phyloP scores from a whole-genome alignment of 1,140 invertebrate species.

The Macrotrachela quadricornifera region DNA sequence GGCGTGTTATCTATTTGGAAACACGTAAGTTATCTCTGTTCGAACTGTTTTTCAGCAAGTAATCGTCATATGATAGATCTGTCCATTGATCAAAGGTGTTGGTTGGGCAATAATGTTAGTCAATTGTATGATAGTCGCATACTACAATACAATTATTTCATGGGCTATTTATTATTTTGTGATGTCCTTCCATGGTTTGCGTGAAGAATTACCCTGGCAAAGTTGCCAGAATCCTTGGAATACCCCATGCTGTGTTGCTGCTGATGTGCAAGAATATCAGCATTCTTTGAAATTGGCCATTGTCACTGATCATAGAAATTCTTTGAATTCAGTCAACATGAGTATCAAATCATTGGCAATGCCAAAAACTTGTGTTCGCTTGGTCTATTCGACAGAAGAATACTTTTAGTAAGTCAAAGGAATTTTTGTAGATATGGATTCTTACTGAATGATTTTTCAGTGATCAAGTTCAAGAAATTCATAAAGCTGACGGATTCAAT shows the following conservation, averaged over 20 bases:
- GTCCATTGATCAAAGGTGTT: not conserved
- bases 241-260: slow-evolving; percentile 46
- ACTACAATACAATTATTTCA: slow-evolving; percentile 95
- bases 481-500: slow-evolving; percentile 57
- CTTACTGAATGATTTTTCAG: too few species aligned
- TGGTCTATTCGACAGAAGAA: too few species aligned
- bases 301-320: too few species aligned
- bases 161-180: slow-evolving; percentile 93
- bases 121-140: slow-evolving; percentile 94
- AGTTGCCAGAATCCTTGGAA: slow-evolving; percentile 85
- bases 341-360: too few species aligned
- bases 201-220: slow-evolving; percentile 70
- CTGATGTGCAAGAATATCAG: too few species aligned
- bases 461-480: slow-evolving; percentile 36
- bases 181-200: slow-evolving; percentile 53
- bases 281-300: too few species aligned
- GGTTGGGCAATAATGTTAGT: slow-evolving; percentile 39
- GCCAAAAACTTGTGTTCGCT: too few species aligned
- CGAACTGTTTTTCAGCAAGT: not conserved
- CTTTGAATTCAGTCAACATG: too few species aligned
- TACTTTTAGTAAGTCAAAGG: too few species aligned
- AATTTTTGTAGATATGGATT: too few species aligned
- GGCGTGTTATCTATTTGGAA: slow-evolving; percentile 38
- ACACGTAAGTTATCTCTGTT: slow-evolving; percentile 3
- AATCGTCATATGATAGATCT: not conserved